These are phyloP conservation scores for Synanthedon tipuliformis DNA, from an alignment of 2,888 invertebrate species.

Conservation along the genomic window DNA sequence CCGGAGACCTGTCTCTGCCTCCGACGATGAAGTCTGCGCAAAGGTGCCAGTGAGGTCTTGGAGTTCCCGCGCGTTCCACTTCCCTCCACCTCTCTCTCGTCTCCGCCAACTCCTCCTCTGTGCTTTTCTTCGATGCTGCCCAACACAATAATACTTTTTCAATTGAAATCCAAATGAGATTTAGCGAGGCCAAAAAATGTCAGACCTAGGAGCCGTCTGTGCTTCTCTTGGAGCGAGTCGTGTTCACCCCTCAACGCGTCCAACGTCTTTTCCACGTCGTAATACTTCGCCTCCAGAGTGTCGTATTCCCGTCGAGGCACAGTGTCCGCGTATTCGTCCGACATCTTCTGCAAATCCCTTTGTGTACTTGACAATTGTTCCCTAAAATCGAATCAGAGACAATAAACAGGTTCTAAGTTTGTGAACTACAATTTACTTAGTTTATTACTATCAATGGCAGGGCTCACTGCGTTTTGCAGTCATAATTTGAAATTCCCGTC, in stretches of 20 bases:
- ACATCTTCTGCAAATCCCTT: slow-evolving; percentile 39
- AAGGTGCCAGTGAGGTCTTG: slow-evolving; percentile 59
- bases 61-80: slow-evolving; percentile 58
- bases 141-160: background rate
- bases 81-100: slow-evolving; percentile 52
- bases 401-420: background rate
- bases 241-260: slow-evolving; percentile 23
- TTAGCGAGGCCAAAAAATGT: background rate
- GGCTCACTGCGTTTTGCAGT: too few species aligned
- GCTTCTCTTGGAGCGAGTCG: slow-evolving; percentile 26
- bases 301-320: slow-evolving; percentile 57
- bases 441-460: too few species aligned
- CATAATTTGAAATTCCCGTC: too few species aligned
- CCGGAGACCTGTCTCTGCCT: slow-evolving; percentile 49
- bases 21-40: slow-evolving; percentile 65
- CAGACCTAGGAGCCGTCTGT: slow-evolving; percentile 32
- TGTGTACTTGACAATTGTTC: slow-evolving; percentile 51
- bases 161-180: background rate
- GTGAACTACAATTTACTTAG: background rate
- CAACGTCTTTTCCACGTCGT: slow-evolving; percentile 22
- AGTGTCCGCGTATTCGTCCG: slow-evolving; percentile 52
- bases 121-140: slow-evolving; percentile 33
- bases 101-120: slow-evolving; percentile 49
- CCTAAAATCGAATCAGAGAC: slow-evolving; percentile 23
- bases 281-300: slow-evolving; percentile 29